These are phyloP conservation scores for Hirtodrosophila histrioides DNA, from an alignment of 2,888 invertebrate species.

Conservation along the genomic window DNA sequence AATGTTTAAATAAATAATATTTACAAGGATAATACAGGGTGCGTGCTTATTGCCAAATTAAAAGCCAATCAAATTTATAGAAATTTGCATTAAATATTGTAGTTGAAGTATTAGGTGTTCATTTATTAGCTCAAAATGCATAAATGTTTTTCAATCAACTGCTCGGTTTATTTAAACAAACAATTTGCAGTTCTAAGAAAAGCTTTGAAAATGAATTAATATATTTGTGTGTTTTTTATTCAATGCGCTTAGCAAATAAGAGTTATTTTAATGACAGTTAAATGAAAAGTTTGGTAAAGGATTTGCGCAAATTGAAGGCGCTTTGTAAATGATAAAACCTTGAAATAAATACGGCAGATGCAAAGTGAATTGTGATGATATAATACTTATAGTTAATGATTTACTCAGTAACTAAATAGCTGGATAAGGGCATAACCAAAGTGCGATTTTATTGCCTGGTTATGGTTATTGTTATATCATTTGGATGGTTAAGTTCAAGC, in stretches of 20 bases:
- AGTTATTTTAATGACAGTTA: constrained; percentile 8
- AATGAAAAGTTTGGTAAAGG: constrained; percentile 10
- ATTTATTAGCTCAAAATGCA: constrained; percentile 21
- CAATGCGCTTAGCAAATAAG: constrained; percentile 25
- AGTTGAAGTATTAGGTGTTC: constrained; percentile 19
- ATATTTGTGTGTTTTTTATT: constrained; percentile 12
- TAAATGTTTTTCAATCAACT: constrained; percentile 13
- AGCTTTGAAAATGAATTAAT: constrained; percentile 12
- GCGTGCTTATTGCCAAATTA: constrained; percentile 58
- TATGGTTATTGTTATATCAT: constrained; percentile 25
- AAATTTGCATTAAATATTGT: constrained; percentile 17
- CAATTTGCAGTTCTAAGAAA: constrained; percentile 10
- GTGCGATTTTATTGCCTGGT: not conserved
- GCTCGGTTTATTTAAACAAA: constrained; percentile 4
- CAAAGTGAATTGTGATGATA: constrained; percentile 84
- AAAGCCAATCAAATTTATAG: constrained; percentile 40
- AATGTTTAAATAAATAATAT: constrained; percentile 6
- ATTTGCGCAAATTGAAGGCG: constrained; percentile 34
- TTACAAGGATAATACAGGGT: constrained; percentile 72
- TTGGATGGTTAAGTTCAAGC: constrained; percentile 20
- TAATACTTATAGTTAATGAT: constrained; percentile 36
- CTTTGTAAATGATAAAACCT: constrained; percentile 57
- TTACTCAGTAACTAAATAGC: constrained; percentile 23
- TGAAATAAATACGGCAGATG: constrained; percentile 74
- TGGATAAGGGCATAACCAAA: constrained; percentile 6